phyloP scores from a whole-genome alignment of 2,113 vertebrate genomes.

The Leptobrachium ailaonicum region DNA sequence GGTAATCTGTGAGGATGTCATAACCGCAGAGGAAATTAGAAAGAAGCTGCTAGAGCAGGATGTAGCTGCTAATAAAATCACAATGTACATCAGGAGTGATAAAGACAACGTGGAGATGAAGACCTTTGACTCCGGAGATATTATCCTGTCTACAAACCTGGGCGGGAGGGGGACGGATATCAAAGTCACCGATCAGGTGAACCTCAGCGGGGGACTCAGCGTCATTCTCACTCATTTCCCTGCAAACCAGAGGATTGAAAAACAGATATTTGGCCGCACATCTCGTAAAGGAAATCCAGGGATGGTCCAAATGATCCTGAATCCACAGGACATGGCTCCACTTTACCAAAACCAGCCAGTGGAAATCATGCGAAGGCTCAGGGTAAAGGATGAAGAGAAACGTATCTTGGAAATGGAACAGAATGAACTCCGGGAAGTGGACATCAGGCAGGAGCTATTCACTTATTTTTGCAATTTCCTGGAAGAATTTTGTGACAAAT shows the following conservation, averaged over 20 bases:
- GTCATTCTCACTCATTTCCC: slow-evolving; percentile 45
- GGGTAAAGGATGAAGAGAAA: slow-evolving; percentile 4
- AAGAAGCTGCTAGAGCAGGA: slow-evolving; percentile 63
- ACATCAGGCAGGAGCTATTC: too few species aligned
- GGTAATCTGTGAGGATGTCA: too few species aligned
- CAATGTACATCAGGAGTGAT: slow-evolving; percentile 37
- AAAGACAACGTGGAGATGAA: too few species aligned
- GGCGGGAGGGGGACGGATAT: slow-evolving; percentile 65
- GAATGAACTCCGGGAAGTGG: not conserved
- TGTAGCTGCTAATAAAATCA: slow-evolving; percentile 48
- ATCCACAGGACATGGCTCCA: slow-evolving; percentile 48
- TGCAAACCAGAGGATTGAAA: slow-evolving; percentile 60
- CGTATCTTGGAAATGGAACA: slow-evolving; percentile 5
- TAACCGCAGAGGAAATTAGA: too few species aligned
- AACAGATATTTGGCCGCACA: slow-evolving; percentile 39
- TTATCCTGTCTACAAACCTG: slow-evolving; percentile 24
- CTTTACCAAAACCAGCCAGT: slow-evolving; percentile 14
- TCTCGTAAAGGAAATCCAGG: slow-evolving; percentile 60
- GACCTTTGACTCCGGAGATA: too few species aligned
- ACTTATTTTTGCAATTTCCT: not conserved
- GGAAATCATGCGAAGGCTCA: not conserved
- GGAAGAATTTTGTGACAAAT: not conserved
- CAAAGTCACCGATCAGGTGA: slow-evolving; percentile 51
- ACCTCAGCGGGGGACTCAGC: not conserved
- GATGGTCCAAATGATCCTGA: slow-evolving; percentile 34